Evolutionary conservation across 1,140 invertebrate species (phyloP).

Genomic region (Drosophila virilis): DNA sequence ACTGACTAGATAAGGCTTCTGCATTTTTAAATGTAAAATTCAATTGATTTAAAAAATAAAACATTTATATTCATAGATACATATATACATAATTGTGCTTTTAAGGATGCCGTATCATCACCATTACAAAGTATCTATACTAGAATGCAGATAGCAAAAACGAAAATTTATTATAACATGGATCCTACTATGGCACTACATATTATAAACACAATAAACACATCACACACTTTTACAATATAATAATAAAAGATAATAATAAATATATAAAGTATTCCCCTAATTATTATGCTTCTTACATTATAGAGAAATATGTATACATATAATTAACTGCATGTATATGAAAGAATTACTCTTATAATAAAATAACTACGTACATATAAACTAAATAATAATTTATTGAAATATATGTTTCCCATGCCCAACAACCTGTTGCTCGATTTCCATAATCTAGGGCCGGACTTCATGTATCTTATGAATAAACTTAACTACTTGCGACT

Average conservation of each 20-base stretch:
- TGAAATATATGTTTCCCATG: neutral
- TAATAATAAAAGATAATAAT: conserved; percentile 34
- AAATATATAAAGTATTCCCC: conserved; percentile 32
- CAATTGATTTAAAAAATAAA: conserved; percentile 28
- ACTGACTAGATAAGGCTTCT: conserved; percentile 76
- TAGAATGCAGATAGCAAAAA: neutral
- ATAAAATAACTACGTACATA: conserved; percentile 37
- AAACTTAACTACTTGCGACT: too few relatives aligned
- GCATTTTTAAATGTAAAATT: conserved; percentile 65
- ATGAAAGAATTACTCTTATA: conserved; percentile 50
- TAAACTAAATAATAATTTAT: neutral
- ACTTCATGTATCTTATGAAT: too few relatives aligned
- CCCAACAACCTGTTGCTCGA: neutral
- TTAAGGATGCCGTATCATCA: conserved; percentile 19
- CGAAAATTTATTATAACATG: conserved; percentile 31
- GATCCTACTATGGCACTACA: conserved; percentile 42
- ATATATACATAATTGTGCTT: conserved; percentile 20
- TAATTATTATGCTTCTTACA: conserved; percentile 37
- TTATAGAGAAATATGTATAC: conserved; percentile 37
- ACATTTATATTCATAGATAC: conserved; percentile 8
- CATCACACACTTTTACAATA: conserved; percentile 35
- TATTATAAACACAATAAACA: conserved; percentile 26
- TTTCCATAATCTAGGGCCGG: too few relatives aligned
- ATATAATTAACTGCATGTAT: conserved; percentile 38
- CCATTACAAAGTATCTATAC: conserved; percentile 21